Evolutionary conservation across 2,113 vertebrate genomes (phyloP), one percentile per base, ranked within the genome.

Genomic region (Motacilla tschutschensis): DNA sequence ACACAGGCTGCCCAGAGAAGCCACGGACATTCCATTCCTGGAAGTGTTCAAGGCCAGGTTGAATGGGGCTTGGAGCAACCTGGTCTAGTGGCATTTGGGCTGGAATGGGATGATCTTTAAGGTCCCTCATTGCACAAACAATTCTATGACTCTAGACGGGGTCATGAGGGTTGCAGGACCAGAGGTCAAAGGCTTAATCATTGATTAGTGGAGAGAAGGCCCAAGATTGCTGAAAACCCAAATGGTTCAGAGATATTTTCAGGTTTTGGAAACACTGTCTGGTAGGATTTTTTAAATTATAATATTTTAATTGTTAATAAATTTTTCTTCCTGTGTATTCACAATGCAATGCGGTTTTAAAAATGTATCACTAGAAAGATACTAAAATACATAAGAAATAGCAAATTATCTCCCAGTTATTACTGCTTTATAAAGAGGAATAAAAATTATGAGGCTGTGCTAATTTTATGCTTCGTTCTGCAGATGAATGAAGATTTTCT

Each of bases 401-500:
- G 22, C 41, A 87, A 92, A 74, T 70, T 69, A 55, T 55, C 44
- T 53, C 79, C 57, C 51, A 70, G 22, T 85, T 92, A 92, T 47
- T 88, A 70, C 59, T 73, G 63, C 26, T 85, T 69, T 84, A 90
- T 51, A 73, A 80, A 76, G 44, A 67, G 14, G 62, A 87, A 73
- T 81, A 76, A 65, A 58, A 91, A 84, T 63, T 54, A 73, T 47
- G 70, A 60, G 36, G 64, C 78, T 93, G 70, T 85, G 86, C 84
- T 95, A 86, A 94, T 93, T 91, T 92, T 85, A 89, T 74, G 58
- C 85, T 89, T 89, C 85, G 2, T 91, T 72, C 67, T 93, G 87
- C 85, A 92, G 83, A 89, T 79, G 84, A 94, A 93, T 91, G 67
- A 92, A 94, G 65, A 89, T 80, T 89, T 89, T 89, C 70, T 87